Conservation (phyloP, 2,113 vertebrate species). For the Psammodynastes pulverulentus region DNA sequence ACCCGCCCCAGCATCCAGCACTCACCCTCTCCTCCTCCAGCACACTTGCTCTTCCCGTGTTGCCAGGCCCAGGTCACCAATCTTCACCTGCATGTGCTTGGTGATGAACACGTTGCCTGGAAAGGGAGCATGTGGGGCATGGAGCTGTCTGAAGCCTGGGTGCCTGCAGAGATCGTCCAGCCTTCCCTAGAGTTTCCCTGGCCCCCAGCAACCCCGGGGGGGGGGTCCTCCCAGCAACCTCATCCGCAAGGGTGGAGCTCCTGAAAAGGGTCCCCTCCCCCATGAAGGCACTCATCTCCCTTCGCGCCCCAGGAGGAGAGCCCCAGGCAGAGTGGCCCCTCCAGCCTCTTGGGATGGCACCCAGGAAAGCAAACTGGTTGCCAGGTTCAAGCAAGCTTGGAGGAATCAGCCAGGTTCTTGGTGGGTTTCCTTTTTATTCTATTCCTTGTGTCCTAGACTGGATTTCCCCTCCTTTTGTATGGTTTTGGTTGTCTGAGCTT, state of each 20-base stretch:
- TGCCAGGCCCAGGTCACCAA: conserved; percentile 71
- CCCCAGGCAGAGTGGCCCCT: neutral
- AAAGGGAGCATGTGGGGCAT: neutral
- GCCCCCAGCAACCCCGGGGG: neutral
- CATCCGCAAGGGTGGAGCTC: neutral
- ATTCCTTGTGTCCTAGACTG: neutral
- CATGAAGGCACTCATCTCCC: neutral
- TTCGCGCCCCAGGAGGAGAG: neutral
- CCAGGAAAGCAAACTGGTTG: neutral
- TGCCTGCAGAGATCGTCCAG: neutral
- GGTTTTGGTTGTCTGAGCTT: neutral
- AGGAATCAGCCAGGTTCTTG: neutral
- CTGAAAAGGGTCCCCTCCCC: neutral
- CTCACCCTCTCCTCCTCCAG: conserved; percentile 65
- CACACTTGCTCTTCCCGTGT: conserved; percentile 14
- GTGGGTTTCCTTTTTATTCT: neutral
- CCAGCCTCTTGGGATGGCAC: neutral
- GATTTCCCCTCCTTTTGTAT: neutral
- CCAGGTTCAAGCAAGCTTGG: neutral
- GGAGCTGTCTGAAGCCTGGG: neutral
- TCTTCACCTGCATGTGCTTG: conserved; percentile 70
- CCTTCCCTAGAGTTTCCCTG: neutral
- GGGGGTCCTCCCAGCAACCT: neutral
- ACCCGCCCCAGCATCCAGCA: accelerated
- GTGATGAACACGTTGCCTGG: conserved; percentile 71